These are phyloP conservation scores for Emys orbicularis DNA, from an alignment of 2,797 vertebrate genomes.

Conservation along the genomic window DNA sequence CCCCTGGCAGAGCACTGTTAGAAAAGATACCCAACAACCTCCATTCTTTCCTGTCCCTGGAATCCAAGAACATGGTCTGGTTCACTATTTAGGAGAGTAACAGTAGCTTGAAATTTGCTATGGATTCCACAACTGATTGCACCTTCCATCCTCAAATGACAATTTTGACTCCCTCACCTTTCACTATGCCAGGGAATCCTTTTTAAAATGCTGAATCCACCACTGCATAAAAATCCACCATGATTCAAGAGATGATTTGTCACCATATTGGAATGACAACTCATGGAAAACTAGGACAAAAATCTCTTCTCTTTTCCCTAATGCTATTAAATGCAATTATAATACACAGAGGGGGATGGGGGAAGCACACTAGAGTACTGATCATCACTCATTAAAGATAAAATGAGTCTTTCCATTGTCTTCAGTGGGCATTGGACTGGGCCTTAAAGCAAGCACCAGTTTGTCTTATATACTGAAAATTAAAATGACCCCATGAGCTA, in stretches of 20 bases:
- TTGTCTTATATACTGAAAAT: rapidly evolving
- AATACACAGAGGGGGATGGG: rapidly evolving
- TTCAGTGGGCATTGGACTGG: not conserved
- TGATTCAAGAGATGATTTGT: not conserved
- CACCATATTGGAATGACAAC: not conserved
- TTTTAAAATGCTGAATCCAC: not conserved
- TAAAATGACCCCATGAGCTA: not conserved
- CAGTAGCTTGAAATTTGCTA: not conserved
- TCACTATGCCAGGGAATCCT: not conserved
- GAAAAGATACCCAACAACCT: not conserved
- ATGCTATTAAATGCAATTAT: not conserved
- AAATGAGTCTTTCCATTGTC: not conserved
- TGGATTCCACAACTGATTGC: rapidly evolving
- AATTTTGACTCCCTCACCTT: not conserved
- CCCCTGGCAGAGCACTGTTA: not conserved
- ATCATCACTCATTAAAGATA: not conserved
- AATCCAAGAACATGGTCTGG: not conserved
- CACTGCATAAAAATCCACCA: not conserved
- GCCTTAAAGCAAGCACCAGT: not conserved
- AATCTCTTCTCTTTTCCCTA: not conserved
- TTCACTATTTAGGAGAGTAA: not conserved
- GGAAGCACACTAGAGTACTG: not conserved
- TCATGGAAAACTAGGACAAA: not conserved
- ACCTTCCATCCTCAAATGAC: not conserved
- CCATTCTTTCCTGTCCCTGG: not conserved